Conservation (phyloP, 1,140 invertebrate species). For the Tetragnatha versicolor region DNA sequence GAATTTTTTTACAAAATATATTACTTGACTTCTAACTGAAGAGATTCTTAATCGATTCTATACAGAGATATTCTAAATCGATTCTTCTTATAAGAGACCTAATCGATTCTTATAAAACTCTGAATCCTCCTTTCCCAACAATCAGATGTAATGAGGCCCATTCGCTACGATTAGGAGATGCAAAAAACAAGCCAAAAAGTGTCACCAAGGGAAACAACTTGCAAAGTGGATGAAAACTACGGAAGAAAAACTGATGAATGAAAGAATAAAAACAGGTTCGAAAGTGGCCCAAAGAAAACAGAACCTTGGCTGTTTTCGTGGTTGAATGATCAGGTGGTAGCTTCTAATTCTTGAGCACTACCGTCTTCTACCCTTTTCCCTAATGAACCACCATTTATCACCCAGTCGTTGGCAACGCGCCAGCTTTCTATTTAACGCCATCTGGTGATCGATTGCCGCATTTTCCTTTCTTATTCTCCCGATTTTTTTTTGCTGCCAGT, state of each 20-base stretch:
- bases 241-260: neutral
- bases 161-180: too few relatives aligned
- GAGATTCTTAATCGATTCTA: too few relatives aligned
- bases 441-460: conserved; percentile 37
- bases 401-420: conserved; percentile 34
- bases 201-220: neutral
- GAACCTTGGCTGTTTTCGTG: conserved; percentile 30
- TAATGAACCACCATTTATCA: conserved; percentile 45
- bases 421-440: conserved; percentile 43
- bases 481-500: neutral
- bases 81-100: neutral
- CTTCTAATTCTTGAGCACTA: conserved; percentile 36
- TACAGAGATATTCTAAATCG: too few relatives aligned
- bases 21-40: too few relatives aligned
- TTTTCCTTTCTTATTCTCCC: neutral
- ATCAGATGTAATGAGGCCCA: conserved; percentile 16
- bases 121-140: neutral
- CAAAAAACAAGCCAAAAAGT: neutral
- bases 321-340: conserved; percentile 41
- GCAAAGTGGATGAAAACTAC: neutral
- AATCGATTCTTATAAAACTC: neutral
- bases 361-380: conserved; percentile 18
- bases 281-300: conserved; percentile 35
- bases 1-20: too few relatives aligned
- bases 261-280: neutral